phyloP scores from a whole-genome alignment of 2,113 vertebrate species.

The Chamaea fasciata region DNA sequence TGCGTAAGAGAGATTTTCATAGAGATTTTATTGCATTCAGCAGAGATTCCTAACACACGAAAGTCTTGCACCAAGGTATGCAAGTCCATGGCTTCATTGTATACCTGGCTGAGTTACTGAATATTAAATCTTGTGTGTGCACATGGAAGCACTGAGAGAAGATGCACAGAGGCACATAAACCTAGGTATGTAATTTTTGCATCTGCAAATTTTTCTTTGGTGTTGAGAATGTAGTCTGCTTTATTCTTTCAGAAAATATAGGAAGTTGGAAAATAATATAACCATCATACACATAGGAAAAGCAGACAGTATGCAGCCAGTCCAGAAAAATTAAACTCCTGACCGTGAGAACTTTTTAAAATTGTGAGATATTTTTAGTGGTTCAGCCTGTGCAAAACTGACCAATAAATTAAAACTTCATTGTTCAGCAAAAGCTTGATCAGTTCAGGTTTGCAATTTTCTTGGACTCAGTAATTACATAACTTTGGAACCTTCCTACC shows the following conservation, averaged over 20 bases:
- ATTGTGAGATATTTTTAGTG: neutral
- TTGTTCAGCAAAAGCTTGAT: neutral
- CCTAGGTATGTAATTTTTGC: neutral
- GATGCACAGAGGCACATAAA: neutral
- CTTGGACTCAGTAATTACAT: neutral
- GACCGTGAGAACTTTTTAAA: neutral
- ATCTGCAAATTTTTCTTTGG: neutral
- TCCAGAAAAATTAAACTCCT: neutral
- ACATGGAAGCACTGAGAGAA: neutral
- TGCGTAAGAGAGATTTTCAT: neutral
- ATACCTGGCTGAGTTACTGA: neutral
- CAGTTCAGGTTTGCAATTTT: neutral
- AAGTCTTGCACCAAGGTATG: neutral
- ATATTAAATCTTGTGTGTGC: neutral
- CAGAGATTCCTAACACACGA: neutral
- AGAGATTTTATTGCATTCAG: neutral
- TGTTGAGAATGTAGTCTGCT: neutral
- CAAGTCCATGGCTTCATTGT: neutral
- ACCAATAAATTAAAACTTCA: neutral
- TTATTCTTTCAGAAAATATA: neutral
- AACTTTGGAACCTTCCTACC: neutral
- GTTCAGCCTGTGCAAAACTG: neutral
- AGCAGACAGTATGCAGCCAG: neutral
- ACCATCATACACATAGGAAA: neutral
- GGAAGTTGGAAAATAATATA: neutral